Evolutionary conservation across 2,797 vertebrate species (phyloP).

Genomic region (Triplophysa yarkandensis): DNA sequence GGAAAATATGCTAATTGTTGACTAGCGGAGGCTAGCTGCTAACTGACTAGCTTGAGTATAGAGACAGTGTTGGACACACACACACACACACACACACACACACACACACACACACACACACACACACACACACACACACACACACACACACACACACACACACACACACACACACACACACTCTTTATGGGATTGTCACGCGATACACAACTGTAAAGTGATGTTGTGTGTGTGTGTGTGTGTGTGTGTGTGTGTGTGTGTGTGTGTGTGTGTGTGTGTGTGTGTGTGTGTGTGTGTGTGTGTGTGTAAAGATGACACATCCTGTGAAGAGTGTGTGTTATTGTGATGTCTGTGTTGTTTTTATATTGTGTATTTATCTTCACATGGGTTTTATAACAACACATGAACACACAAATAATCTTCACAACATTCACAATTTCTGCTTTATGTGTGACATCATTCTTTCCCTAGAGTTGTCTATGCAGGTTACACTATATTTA

Average conservation of each 20-base stretch:
- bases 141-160: background rate
- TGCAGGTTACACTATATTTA: too few species aligned
- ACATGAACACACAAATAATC: too few species aligned
- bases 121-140: background rate
- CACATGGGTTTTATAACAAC: too few species aligned
- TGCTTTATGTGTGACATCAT: too few species aligned
- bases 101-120: background rate
- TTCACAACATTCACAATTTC: too few species aligned
- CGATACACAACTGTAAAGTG: background rate
- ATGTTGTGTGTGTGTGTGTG: background rate
- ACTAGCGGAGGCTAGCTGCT: constrained; percentile 46
- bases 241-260: background rate
- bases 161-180: background rate
- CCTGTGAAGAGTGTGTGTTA: background rate
- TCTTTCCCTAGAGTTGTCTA: too few species aligned
- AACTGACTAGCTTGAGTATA: constrained; percentile 22
- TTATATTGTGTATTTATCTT: background rate
- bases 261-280: background rate
- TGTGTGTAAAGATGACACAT: background rate
- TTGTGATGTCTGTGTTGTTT: background rate
- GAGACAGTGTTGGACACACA: background rate
- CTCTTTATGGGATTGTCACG: background rate
- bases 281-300: background rate
- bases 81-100: constrained; percentile 1
- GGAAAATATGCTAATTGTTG: constrained; percentile 35